Evolutionary conservation across 2,888 invertebrate species (phyloP).

Genomic region (Amaurobius ferox): DNA sequence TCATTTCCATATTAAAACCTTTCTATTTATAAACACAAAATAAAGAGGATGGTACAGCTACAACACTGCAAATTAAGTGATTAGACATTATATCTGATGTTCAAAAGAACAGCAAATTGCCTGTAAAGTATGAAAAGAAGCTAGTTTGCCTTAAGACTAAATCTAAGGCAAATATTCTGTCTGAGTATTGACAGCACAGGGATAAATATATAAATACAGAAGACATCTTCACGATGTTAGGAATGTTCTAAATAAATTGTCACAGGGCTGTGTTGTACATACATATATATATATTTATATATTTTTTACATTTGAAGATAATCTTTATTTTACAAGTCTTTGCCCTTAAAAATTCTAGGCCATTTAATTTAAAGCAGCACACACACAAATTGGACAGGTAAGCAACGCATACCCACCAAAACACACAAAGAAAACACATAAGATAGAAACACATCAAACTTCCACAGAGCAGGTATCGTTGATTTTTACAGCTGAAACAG

Average conservation of each 20-base stretch:
- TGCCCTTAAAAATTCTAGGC: constrained; percentile 40
- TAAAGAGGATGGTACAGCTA: constrained; percentile 30
- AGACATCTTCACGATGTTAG: constrained; percentile 64
- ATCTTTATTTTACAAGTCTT: constrained; percentile 53
- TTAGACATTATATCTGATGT: constrained; percentile 43
- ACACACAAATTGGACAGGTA: constrained; percentile 9
- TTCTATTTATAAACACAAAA: constrained; percentile 16
- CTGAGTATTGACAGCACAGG: constrained; percentile 46
- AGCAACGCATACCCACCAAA: constrained; percentile 27
- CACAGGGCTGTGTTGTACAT: constrained; percentile 14
- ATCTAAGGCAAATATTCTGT: constrained; percentile 61
- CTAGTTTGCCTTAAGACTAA: constrained; percentile 67
- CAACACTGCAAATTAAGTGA: constrained; percentile 71
- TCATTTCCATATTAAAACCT: not conserved
- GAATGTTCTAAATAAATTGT: constrained; percentile 65
- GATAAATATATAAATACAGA: constrained; percentile 51
- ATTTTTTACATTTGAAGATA: constrained; percentile 59
- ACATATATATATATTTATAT: constrained; percentile 31
- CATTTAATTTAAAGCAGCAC: constrained; percentile 32
- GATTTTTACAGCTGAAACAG: constrained; percentile 20
- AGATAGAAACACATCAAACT: constrained; percentile 41
- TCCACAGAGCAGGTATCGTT: constrained; percentile 31
- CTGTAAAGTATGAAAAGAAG: constrained; percentile 41
- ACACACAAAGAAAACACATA: constrained; percentile 48
- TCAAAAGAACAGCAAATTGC: constrained; percentile 54